phyloP scores from a whole-genome alignment of 1,140 invertebrate species.

The Sitobion miscanthi region DNA sequence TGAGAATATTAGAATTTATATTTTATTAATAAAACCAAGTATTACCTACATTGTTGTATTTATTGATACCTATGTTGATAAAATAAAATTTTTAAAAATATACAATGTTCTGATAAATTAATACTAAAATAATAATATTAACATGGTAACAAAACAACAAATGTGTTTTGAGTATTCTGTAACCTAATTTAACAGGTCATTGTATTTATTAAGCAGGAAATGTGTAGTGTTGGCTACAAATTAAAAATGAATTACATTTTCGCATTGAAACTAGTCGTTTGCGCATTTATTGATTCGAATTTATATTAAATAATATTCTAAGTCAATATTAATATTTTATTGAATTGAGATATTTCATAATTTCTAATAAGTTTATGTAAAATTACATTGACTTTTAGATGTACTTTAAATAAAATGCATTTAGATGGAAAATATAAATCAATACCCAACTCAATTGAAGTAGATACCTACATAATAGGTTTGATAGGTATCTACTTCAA shows the following conservation, averaged over 20 bases:
- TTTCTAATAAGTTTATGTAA: not conserved
- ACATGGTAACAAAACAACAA: not conserved
- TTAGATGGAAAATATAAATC: not conserved
- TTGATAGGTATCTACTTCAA: too few species aligned
- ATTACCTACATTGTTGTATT: too few species aligned
- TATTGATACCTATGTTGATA: too few species aligned
- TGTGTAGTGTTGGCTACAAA: not conserved
- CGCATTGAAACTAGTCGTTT: not conserved
- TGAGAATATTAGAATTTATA: too few species aligned
- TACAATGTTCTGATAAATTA: not conserved
- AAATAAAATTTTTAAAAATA: not conserved
- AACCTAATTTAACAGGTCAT: conserved; percentile 48
- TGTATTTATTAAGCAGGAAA: conserved; percentile 47
- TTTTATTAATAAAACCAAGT: too few species aligned
- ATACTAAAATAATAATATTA: conserved; percentile 14
- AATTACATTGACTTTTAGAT: not conserved
- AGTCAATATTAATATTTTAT: not conserved
- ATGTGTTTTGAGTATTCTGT: conserved; percentile 35
- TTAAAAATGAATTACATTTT: conserved; percentile 24
- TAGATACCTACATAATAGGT: not conserved
- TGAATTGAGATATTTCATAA: not conserved
- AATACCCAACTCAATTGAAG: not conserved
- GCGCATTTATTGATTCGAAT: conserved; percentile 18
- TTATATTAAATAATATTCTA: not conserved
- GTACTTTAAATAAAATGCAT: not conserved